Conservation (phyloP, 2,888 invertebrate genomes). For the Lasioglossum figueresi region DNA sequence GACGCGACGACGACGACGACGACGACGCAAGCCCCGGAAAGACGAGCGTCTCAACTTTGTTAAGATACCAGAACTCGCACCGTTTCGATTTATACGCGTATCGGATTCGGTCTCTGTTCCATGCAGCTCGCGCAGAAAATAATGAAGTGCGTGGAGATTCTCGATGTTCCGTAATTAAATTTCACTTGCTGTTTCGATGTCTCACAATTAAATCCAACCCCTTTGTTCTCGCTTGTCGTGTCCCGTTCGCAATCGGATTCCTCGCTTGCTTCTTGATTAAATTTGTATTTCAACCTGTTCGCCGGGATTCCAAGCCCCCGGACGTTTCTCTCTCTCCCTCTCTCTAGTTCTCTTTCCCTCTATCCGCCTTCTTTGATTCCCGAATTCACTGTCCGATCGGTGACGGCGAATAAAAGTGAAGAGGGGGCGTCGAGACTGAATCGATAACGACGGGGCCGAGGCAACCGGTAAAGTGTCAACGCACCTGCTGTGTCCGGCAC, state of each 20-base stretch:
- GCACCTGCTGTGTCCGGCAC: constrained; percentile 52
- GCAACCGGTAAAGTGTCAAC: constrained; percentile 52
- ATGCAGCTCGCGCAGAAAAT: constrained; percentile 30
- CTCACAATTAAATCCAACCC: constrained; percentile 37
- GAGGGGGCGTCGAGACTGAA: constrained; percentile 39
- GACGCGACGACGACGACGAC: not conserved
- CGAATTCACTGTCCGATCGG: constrained; percentile 19
- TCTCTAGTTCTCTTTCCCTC: not conserved
- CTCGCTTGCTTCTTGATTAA: constrained; percentile 23
- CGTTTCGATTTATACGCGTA: constrained; percentile 33
- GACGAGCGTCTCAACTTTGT: constrained; percentile 33
- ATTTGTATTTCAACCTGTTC: constrained; percentile 31
- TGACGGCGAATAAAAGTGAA: constrained; percentile 38
- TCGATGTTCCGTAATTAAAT: constrained; percentile 47
- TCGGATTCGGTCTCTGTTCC: constrained; percentile 3
- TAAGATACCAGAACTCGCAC: not conserved
- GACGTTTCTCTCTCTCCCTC: not conserved
- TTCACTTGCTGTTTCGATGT: constrained; percentile 23
- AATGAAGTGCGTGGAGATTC: constrained; percentile 34
- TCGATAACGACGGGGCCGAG: constrained; percentile 38
- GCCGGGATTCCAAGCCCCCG: not conserved
- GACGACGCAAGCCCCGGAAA: constrained; percentile 1
- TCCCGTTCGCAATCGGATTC: constrained; percentile 19
- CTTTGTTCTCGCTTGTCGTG: constrained; percentile 4
- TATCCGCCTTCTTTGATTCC: constrained; percentile 26